Evolutionary conservation across 2,888 invertebrate species (phyloP), one percentile per base, ranked within the genome.

Genomic region (Oasisia sp.): DNA sequence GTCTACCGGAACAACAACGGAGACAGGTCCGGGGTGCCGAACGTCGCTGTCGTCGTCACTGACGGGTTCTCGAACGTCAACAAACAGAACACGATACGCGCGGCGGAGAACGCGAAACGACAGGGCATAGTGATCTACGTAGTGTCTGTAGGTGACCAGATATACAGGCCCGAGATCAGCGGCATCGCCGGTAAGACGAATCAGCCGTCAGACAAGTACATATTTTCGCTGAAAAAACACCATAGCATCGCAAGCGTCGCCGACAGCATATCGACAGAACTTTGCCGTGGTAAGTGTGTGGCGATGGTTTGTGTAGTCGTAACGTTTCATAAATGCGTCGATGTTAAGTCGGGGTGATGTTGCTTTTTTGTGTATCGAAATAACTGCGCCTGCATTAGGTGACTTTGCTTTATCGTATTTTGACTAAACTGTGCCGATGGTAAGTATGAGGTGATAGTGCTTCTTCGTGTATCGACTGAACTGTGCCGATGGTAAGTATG

Each of bases 41-140:
- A 91, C 32, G 91, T 91, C 14, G 91, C 56, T 14, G 32, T 91
- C 50, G 11, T 91, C 32, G 50, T 91, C 44, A 91, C 91, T 5
- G 91, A 91, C n/a, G 91, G 91, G 14, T 56, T 93, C 45, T 93
- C 94, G n/a, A 94, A 94, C 92, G 92, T 94, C 50, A 92, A 94
- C 90, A 74, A 91, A 50, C 89, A n/a, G 8, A 91, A 92, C 32
- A 93, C 94, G 27, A 91, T 93, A 32, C 94, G 93, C 0, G 91
- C 92, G 91, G 94, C 94, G 32, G 91, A 91, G 14, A 32, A 89
- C 12, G 91, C 93, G 38, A 94, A 93, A 74, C n/a, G 58, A 11
- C 32, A 89, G n/a, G 89, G 58, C 32, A 74, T 38, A 3, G 58
- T 38, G 7, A 4, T 89, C 1, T 91, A 89, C 74, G 38, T 32